Base-by-base conservation (phyloP, 2,113 vertebrate species). In the Cyprinodon variegatus region DNA sequence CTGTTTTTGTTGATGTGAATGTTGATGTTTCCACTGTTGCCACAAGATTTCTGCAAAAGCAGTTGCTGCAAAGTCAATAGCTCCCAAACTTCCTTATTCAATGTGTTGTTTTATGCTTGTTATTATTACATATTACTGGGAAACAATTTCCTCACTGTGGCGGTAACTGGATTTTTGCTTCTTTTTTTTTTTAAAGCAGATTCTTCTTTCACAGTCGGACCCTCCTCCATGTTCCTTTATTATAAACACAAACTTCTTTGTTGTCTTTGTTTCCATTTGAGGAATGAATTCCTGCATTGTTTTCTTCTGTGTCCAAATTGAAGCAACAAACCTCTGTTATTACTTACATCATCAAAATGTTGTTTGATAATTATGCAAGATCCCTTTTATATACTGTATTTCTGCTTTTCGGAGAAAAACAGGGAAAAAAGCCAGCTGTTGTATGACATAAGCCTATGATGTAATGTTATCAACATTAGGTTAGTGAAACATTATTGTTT, bases 101-200 rank as follows among this genome's bases (percentile, higher is more conserved):
- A 29, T 65, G 7, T 43, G 29, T 29, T 29, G 29, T 29, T 29
- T 29, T 29, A 29, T 29, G 41, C 41, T 41, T 41, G 41, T 57
- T 53, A 6, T 68, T 41, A 29, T 62, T 7, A 57, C 43, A 50
- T 36, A 59, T 3, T 76, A 50, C 37, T 4, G 37, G 38, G 65
- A 76, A 76, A 63, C 60, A 62, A 48, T 76, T 50, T 63, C 65
- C 37, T 68, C 37, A 63, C n/a, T 17, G 4, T 76, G 37, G 13
- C 22, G 11, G 38, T 15, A 59, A 70, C 3, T 53, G 39, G 41
- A 8, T 70, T 12, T 39, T 64, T 68, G 57, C 45, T 5, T 53
- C 39, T 15, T 57, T 50, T 3, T 15, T 57, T 50, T 3, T 40
- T 76, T 17, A 15, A 20, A 62, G 5, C 53, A 11, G 8, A 36